These are phyloP conservation scores for Ectropis crepuscularia DNA, from an alignment of 2,888 invertebrate species.

Conservation along the genomic window DNA sequence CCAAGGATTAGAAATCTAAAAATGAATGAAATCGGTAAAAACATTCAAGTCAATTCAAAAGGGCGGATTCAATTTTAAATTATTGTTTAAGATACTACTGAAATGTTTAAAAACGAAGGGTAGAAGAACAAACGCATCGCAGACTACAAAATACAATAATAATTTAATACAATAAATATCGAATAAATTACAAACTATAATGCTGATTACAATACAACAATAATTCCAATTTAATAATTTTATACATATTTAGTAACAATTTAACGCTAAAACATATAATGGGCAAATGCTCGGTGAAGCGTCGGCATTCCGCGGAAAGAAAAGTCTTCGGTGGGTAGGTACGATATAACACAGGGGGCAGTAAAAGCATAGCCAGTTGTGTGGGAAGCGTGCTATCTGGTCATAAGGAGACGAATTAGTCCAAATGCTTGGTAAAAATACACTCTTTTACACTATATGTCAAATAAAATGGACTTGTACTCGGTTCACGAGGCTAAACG, in stretches of 20 bases:
- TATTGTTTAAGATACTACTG: too few relatives aligned
- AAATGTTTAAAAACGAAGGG: slow-evolving; percentile 5
- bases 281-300: slow-evolving; percentile 41
- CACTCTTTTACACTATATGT: too few relatives aligned
- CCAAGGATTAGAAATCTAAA: too few relatives aligned
- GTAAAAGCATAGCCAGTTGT: too few relatives aligned
- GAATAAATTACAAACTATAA: slow-evolving; percentile 74
- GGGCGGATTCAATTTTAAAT: too few relatives aligned
- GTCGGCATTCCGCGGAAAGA: slow-evolving; percentile 56
- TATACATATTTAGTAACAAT: slow-evolving; percentile 37
- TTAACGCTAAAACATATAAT: slow-evolving; percentile 40
- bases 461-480: too few relatives aligned
- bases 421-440: too few relatives aligned
- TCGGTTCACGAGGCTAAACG: too few relatives aligned
- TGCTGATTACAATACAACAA: slow-evolving; percentile 77
- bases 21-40: too few relatives aligned
- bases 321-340: slow-evolving; percentile 62
- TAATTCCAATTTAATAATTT: slow-evolving; percentile 37
- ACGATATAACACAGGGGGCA: slow-evolving; percentile 21
- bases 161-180: slow-evolving; percentile 50
- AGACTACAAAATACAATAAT: slow-evolving; percentile 58
- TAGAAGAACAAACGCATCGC: slow-evolving; percentile 69
- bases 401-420: too few relatives aligned
- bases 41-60: too few relatives aligned
- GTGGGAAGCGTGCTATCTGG: too few relatives aligned